These are phyloP conservation scores for Synodontis membranacea DNA, from an alignment of 2,113 vertebrate genomes.

Conservation along the genomic window DNA sequence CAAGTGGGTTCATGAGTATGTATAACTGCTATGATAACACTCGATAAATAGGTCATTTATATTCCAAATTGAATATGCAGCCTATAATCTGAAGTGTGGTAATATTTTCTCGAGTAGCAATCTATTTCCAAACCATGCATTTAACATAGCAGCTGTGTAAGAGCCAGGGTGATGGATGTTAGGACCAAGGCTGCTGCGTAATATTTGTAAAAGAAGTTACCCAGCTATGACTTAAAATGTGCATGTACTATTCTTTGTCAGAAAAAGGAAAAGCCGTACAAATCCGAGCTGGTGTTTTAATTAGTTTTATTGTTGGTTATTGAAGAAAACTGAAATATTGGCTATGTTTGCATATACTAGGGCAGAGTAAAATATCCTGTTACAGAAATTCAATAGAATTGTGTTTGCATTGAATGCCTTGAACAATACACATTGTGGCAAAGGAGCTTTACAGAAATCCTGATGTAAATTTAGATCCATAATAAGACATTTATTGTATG, in stretches of 20 bases:
- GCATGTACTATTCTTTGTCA: background rate
- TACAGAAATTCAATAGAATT: background rate
- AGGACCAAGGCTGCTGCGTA: constrained; percentile 26
- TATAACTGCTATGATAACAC: constrained; percentile 50
- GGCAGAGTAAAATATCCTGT: constrained; percentile 1
- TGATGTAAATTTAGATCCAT: background rate
- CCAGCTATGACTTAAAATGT: background rate
- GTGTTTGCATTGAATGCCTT: background rate
- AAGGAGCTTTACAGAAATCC: background rate
- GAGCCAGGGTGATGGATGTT: constrained; percentile 40
- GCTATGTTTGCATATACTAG: background rate
- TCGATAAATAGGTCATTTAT: constrained; percentile 57
- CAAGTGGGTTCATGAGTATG: constrained; percentile 37
- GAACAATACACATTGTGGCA: background rate
- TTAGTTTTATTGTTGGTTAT: background rate
- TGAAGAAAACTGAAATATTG: background rate
- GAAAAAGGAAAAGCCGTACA: background rate
- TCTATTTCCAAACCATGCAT: constrained; percentile 52
- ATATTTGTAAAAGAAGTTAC: constrained; percentile 14
- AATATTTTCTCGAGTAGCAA: constrained; percentile 51
- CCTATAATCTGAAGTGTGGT: constrained; percentile 57
- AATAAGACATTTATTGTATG: background rate
- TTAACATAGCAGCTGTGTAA: constrained; percentile 19
- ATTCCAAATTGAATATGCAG: constrained; percentile 55
- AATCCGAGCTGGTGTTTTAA: no score